phyloP scores from a whole-genome alignment of 2,797 vertebrate species.

The Scolopax rusticola region DNA sequence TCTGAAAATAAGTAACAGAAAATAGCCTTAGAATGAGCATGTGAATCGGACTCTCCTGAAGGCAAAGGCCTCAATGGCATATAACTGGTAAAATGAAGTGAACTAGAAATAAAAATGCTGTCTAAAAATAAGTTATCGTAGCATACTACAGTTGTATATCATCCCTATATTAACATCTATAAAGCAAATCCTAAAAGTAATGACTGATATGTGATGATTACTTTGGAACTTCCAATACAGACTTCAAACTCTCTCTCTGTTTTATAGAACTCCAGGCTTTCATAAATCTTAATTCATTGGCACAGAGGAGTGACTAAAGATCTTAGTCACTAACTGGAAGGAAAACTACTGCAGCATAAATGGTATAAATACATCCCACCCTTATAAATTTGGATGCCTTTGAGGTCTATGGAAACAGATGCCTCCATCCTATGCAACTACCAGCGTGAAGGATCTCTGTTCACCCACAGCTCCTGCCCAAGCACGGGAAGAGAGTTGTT shows the following conservation, averaged over 20 bases:
- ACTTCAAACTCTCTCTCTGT: not conserved
- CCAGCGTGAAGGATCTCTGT: not conserved
- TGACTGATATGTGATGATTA: constrained; percentile 37
- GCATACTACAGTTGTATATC: not conserved
- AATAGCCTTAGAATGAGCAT: not conserved
- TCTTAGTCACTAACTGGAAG: not conserved
- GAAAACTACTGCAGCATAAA: not conserved
- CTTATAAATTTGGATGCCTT: not conserved
- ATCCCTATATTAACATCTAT: constrained; percentile 28
- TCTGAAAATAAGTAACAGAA: constrained; percentile 39
- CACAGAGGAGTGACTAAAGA: constrained; percentile 7
- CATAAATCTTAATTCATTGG: constrained; percentile 20
- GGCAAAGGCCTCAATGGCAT: not conserved
- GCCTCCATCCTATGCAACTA: not conserved
- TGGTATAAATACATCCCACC: not conserved
- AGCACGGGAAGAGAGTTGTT: not conserved
- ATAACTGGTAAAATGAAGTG: constrained; percentile 20
- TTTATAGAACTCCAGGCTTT: constrained; percentile 36
- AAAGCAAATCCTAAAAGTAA: constrained; percentile 58
- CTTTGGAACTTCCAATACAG: constrained; percentile 5
- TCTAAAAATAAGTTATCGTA: not conserved
- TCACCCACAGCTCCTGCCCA: not conserved
- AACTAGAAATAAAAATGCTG: not conserved
- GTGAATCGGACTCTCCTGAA: constrained; percentile 33
- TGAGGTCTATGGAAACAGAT: not conserved